These are phyloP conservation scores for Scaptomyza flava DNA, from an alignment of 2,888 invertebrate genomes.

Conservation along the genomic window DNA sequence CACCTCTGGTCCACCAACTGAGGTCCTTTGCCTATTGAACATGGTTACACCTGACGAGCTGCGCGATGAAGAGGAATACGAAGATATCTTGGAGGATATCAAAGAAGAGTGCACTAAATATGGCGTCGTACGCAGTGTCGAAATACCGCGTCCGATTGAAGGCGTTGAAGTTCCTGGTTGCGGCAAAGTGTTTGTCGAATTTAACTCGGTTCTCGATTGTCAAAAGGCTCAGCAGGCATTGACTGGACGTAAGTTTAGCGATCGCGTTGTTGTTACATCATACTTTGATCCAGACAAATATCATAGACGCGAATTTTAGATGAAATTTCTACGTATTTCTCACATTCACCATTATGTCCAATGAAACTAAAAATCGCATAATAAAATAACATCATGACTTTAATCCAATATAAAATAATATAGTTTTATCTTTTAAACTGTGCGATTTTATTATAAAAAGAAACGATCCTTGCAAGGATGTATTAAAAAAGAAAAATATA, in stretches of 20 bases:
- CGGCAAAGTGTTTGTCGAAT: constrained; percentile 99
- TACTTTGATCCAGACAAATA: constrained; percentile 99
- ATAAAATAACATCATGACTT: constrained; percentile 50
- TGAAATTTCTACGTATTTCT: constrained; percentile 64
- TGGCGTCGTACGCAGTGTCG: constrained; percentile 97
- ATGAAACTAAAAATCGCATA: constrained; percentile 35
- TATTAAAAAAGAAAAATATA: neutral
- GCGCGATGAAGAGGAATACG: constrained; percentile 98
- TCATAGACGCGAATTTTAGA: constrained; percentile 97
- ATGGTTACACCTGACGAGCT: constrained; percentile 99
- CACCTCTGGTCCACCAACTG: constrained; percentile 96
- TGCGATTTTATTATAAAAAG: neutral
- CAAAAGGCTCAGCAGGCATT: constrained; percentile 99
- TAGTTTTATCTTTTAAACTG: constrained; percentile 13
- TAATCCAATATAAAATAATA: constrained; percentile 40
- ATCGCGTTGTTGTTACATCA: constrained; percentile 98
- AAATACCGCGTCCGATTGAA: constrained; percentile 98
- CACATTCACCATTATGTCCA: constrained; percentile 73
- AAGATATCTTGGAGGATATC: constrained; percentile 99
- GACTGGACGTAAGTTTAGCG: constrained; percentile 98
- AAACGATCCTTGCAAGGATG: neutral
- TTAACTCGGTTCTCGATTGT: constrained; percentile 97
- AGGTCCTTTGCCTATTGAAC: constrained; percentile 97
- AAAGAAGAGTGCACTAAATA: constrained; percentile 99
- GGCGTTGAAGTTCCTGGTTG: constrained; percentile 98